Conservation (phyloP, 2,888 invertebrate genomes). For the Crepidodera aurea region DNA sequence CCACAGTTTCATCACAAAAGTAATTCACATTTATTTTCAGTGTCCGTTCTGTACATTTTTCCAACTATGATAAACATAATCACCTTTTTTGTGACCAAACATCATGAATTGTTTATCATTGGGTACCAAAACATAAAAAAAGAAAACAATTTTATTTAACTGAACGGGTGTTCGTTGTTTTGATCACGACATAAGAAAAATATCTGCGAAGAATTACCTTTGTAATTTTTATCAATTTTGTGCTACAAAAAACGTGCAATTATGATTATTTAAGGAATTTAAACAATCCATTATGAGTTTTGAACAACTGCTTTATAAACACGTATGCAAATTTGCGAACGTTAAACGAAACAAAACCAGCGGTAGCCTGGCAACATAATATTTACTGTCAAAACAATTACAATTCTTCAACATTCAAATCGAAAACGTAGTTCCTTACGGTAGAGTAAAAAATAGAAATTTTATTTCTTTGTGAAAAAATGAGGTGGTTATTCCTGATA, state of each 20-base stretch:
- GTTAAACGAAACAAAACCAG: background rate
- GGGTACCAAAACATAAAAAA: no score
- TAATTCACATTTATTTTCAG: no score
- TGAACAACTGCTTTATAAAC: background rate
- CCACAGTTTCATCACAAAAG: no score
- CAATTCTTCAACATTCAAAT: background rate
- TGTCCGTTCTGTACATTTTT: no score
- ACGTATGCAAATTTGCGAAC: background rate
- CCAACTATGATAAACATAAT: no score
- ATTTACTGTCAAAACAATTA: background rate
- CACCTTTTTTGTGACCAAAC: no score
- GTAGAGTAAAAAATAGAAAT: background rate
- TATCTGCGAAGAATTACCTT: no score
- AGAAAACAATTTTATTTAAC: no score
- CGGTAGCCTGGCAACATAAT: background rate
- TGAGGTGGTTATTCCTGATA: slow-evolving; percentile 9
- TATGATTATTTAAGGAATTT: background rate
- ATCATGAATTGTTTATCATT: no score
- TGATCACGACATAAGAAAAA: no score
- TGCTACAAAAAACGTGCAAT: background rate
- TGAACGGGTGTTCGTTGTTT: no score
- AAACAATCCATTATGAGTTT: background rate
- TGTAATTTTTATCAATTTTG: background rate
- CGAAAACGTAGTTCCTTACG: background rate
- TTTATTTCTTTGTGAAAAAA: background rate